Conservation (phyloP, 2,888 invertebrate genomes). For the Eurytoma californica region DNA sequence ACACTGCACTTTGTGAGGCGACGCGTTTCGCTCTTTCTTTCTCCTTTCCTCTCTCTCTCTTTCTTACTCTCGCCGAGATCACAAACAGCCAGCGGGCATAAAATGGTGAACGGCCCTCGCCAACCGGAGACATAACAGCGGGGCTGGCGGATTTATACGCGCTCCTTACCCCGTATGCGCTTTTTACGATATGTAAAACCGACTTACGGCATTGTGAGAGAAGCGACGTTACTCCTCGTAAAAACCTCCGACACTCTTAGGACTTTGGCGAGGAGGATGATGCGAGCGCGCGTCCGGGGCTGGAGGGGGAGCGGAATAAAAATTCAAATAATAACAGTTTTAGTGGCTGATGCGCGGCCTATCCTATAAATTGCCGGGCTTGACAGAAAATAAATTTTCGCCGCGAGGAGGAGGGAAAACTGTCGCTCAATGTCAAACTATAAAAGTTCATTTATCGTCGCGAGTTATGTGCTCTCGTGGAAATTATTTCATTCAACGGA, state of each 20-base stretch:
- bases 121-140: slow-evolving; percentile 68
- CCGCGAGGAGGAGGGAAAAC: slow-evolving; percentile 24
- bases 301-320: slow-evolving; percentile 3
- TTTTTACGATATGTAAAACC: slow-evolving; percentile 71
- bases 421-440: slow-evolving; percentile 29
- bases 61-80: slow-evolving; percentile 1
- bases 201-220: slow-evolving; percentile 62
- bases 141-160: slow-evolving; percentile 66
- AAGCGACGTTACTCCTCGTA: slow-evolving; percentile 63
- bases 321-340: slow-evolving; percentile 46
- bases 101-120: slow-evolving; percentile 66
- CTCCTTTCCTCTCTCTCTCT: not conserved
- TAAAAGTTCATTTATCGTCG: slow-evolving; percentile 36
- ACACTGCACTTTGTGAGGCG: not conserved
- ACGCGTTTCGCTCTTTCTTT: not conserved
- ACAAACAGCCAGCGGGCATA: slow-evolving; percentile 58
- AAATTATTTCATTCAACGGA: slow-evolving; percentile 35
- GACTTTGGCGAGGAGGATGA: not conserved
- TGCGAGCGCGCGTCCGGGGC: slow-evolving; percentile 10
- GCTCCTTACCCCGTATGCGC: slow-evolving; percentile 64
- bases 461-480: slow-evolving; percentile 9
- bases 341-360: slow-evolving; percentile 1
- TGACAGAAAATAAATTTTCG: slow-evolving; percentile 48
- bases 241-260: slow-evolving; percentile 58
- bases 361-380: slow-evolving; percentile 35